Evolutionary conservation across 2,888 invertebrate genomes (phyloP), one percentile per base, ranked within the genome.

Genomic region (Ormyrus rosae): DNA sequence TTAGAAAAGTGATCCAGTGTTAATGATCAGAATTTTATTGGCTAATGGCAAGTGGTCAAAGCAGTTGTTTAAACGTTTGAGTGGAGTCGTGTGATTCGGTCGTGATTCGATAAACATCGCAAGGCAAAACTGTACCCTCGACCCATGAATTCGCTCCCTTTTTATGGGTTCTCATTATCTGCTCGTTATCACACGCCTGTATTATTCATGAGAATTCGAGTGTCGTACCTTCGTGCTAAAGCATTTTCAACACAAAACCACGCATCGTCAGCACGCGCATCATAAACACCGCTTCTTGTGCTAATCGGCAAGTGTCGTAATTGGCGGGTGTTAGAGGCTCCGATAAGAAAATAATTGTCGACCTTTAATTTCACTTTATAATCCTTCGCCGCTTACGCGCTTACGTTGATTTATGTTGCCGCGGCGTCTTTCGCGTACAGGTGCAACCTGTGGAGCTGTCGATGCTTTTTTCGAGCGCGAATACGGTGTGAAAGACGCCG

Each of bases 141-240:
- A 19, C 65, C 50, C 71, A 70, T 67, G 60, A 75, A 76, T 72
- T 76, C 80, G 63, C 75, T 80, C 76, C 72, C 80, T 81, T 77
- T 80, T 81, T 77, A 77, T 63, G 72, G 68, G n/a, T 69, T 63
- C 64, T 46, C 76, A 81, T 81, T 74, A 78, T 78, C 77, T 78
- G 60, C 78, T 81, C 78, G 74, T 81, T 74, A 81, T 78, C 78
- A 51, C 81, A 67, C 58, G 63, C 67, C 55, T 74, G 71, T 74
- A 81, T 74, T 81, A 81, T 81, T 81, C 73, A 81, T 77, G 70
- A 46, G 10, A 11, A 50, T 61, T 65, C 70, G 61, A 71, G 71
- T 71, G 53, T 58, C 48, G 48, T 69, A 11, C 50, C 50, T 10
- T 64, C 51, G 56, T 67, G 63, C 56, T 50, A 53, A 34, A 77